Percentiles rank a stretch among this genome's conserved stretches.
Evolutionary conservation across 2,113 vertebrate genomes (phyloP).

Genomic region (Platichthys flesus): DNA sequence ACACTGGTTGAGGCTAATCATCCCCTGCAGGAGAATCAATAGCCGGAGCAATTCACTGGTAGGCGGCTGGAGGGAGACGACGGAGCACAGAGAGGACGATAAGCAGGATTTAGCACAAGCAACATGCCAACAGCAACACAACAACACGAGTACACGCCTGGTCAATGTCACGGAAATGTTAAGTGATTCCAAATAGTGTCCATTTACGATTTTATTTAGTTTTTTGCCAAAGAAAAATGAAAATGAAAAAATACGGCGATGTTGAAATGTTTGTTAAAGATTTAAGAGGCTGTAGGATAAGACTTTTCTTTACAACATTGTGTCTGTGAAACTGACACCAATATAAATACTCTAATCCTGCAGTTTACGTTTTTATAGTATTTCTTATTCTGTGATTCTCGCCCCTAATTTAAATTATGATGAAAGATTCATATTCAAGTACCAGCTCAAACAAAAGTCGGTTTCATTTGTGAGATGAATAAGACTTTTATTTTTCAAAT

Average conservation of each 20-base stretch:
- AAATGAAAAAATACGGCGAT: background rate
- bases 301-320: no score
- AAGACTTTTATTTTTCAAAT: no score
- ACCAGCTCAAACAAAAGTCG: no score
- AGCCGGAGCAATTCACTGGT: constrained; percentile 52
- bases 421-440: no score
- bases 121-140: constrained; percentile 10
- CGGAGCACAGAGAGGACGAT: constrained; percentile 38
- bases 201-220: no score
- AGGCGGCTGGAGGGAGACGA: constrained; percentile 21
- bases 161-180: background rate
- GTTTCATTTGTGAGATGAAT: no score
- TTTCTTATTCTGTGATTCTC: no score
- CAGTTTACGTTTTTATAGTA: no score
- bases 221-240: background rate
- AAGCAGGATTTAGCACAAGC: constrained; percentile 30
- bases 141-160: background rate
- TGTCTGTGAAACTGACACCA: no score
- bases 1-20: constrained; percentile 78
- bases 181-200: background rate
- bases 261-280: background rate
- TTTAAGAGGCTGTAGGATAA: no score
- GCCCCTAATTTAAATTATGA: no score
- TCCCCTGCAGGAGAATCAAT: constrained; percentile 74
- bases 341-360: no score